Base-by-base conservation (phyloP, 2,888 invertebrate species). In the Cactoblastis cactorum region DNA sequence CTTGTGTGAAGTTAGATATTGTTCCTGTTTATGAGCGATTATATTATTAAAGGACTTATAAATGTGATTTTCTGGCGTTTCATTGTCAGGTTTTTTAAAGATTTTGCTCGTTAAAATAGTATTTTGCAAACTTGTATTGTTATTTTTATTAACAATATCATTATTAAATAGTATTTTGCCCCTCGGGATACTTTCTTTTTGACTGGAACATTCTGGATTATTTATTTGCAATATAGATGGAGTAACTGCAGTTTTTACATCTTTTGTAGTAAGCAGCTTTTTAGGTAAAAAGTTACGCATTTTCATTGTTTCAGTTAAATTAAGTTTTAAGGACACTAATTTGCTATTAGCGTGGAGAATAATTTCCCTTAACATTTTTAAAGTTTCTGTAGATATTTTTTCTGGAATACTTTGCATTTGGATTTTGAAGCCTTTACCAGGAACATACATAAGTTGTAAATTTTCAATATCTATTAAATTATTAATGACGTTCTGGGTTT, bases 291-390 rank as follows among this genome's bases (percentile, higher is more conserved):
- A 28, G 9, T 28, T 9, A 9, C 28, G 28, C 9, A 28, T 28
- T 3, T 28, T 28, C 8, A 43, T 28, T 28, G 9, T 4, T 32
- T 28, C 11, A 11, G 28, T 14, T 11, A 28, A 3, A 28, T 28
- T 32, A 6, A 22, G 11, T 11, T 14, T 18, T 15, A 15, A 17
- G 6, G 37, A 48, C 12, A 41, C 28, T 34, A 37, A 5, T 34
- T 34, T 34, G 6, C 35, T 12, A 11, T 14, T 9, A 18, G 28
- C 24, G 9, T 24, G 11, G 8, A 18, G 6, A 54, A 45, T 3
- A 11, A 9, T 41, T 55, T 28, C 3, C 65, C 58, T 59, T 68
- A 72, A 55, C 12, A 66, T 59, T 56, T 61, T 64, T 5, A 71
- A 49, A 52, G 70, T 67, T 5, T 45, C 50, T 6, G 58, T 55